phyloP scores from a whole-genome alignment of 2,888 invertebrate genomes.

The Leucozona laternaria region DNA sequence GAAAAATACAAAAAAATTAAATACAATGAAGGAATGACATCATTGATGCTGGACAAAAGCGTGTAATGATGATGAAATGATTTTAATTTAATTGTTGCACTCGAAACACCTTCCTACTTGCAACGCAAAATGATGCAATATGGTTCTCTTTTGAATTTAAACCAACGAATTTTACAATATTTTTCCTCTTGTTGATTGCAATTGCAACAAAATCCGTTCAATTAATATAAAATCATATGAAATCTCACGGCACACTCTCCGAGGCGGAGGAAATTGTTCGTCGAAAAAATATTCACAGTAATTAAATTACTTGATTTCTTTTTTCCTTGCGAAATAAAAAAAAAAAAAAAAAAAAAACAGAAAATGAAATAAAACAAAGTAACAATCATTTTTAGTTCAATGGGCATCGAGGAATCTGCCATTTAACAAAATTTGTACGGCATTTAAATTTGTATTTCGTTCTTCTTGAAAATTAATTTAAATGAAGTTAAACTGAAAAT shows the following conservation, averaged over 20 bases:
- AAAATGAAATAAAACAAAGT: background rate
- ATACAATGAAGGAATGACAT: background rate
- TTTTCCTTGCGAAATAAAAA: background rate
- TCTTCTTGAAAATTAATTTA: too few relatives aligned
- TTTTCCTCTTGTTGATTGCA: background rate
- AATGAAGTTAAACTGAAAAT: too few relatives aligned
- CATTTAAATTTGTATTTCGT: too few relatives aligned
- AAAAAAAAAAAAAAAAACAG: background rate
- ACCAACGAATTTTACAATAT: background rate
- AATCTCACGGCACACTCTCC: background rate
- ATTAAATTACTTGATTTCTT: slow-evolving; percentile 14
- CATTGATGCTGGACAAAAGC: background rate
- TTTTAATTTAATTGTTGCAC: slow-evolving; percentile 12
- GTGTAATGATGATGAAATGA: background rate
- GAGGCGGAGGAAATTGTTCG: background rate
- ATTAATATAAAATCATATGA: slow-evolving; percentile 12
- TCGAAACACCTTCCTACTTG: background rate
- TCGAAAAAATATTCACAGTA: background rate
- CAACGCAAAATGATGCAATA: background rate
- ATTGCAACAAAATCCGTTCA: background rate
- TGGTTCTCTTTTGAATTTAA: background rate
- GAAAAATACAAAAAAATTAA: background rate
- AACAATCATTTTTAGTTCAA: slow-evolving; percentile 2
- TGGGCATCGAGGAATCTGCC: background rate
- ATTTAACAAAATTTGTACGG: background rate